Base-by-base conservation (phyloP, 2,113 vertebrate species). In the Haliaeetus leucogaster region DNA sequence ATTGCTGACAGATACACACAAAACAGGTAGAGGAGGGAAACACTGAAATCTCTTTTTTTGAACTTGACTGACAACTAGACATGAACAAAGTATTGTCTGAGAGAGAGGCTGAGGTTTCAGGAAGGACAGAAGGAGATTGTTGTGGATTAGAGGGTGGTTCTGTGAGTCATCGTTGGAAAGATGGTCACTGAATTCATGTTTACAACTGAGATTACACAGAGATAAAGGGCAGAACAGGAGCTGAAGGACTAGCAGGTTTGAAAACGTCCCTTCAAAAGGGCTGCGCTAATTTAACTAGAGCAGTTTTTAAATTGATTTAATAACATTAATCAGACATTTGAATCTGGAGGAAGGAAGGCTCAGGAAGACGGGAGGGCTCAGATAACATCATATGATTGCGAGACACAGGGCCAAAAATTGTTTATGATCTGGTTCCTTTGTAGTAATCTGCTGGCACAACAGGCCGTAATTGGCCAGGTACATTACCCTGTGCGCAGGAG, bases 71-170 rank as follows among this genome's bases (percentile, higher is more conserved):
- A 87, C 90, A 95, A 72, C 52, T 53, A 63, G 77, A 68, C 78
- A 89, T 90, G 90, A 97, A 97, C 65, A 76, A 87, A 94, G 95
- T 91, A 96, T 96, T 97, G 96, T 97, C 62, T 76, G 93, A 91
- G 81, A 48, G 92, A 95, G 70, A 85, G 92, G 91, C 95, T 94
- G 95, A 79, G 87, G 81, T 91, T 97, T 96, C 95, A 93, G 84
- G 66, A 79, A 85, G 82, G 82, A 97, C 96, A 97, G 92, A 94
- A 93, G 50, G 96, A 97, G 93, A 97, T 96, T 97, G 96, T 97
- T 97, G 91, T 91, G 78, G 82, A 72, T 94, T 93, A 91, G 87
- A 91, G 89, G 22, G 95, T 91, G 73, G 84, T 94, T 94, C 78
- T 93, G 48, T 97, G 95, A 95, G 92, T 96, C 96, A 97, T 70